phyloP scores from a whole-genome alignment of 1,140 invertebrate genomes.

The Lasaia peninsularis region DNA sequence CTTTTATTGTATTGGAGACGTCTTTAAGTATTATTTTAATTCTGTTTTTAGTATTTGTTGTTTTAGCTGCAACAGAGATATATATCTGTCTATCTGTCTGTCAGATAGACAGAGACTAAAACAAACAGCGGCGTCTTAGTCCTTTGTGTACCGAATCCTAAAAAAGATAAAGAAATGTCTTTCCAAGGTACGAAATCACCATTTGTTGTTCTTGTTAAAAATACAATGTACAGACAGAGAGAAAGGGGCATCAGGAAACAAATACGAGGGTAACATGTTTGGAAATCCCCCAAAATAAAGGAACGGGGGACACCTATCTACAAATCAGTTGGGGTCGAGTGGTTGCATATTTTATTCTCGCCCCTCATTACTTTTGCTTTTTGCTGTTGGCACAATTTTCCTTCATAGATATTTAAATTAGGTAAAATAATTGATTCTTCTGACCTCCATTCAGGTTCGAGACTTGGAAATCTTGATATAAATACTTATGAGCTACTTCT shows the following conservation, averaged over 20 bases:
- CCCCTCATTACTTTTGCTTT: conserved; percentile 4
- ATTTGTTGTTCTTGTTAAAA: conserved; percentile 6
- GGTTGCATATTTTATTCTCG: conserved; percentile 8
- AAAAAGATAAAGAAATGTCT: background rate
- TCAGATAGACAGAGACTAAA: too few species aligned
- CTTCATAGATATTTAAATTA: background rate
- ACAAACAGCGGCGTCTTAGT: too few species aligned
- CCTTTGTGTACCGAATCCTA: too few species aligned
- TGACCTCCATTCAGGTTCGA: too few species aligned
- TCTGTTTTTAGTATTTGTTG: too few species aligned
- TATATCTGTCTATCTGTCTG: too few species aligned
- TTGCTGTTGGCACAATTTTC: conserved; percentile 2
- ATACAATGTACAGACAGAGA: background rate
- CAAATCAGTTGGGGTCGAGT: conserved; percentile 11
- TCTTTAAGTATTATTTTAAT: too few species aligned
- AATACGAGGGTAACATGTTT: conserved; percentile 3
- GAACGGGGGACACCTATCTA: conserved; percentile 7
- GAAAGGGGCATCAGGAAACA: background rate
- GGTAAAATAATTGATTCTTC: too few species aligned
- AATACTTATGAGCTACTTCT: too few species aligned
- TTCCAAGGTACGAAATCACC: background rate
- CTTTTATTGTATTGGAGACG: too few species aligned
- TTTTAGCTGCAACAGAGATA: too few species aligned
- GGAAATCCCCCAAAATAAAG: conserved; percentile 5
- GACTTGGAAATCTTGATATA: too few species aligned